Percentiles rank a stretch among this genome's conserved stretches.
phyloP scores from a whole-genome alignment of 2,797 vertebrate genomes.

The Pangasius macronema region DNA sequence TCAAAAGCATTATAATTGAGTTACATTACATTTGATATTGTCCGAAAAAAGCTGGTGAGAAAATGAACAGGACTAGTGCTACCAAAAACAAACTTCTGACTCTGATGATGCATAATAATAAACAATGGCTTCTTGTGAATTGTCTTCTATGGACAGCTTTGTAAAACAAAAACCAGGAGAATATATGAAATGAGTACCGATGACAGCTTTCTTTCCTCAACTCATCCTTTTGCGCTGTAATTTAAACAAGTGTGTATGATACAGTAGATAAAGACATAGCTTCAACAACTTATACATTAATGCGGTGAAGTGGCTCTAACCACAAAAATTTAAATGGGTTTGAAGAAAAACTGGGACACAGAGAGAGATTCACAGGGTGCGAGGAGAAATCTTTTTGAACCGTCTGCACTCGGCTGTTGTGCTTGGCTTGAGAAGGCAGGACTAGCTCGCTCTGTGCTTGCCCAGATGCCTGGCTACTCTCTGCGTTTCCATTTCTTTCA shows the following conservation, averaged over 20 bases:
- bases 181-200: constrained; percentile 17
- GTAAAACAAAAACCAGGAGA: constrained; percentile 12
- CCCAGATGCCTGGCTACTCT: constrained; percentile 42
- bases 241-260: constrained; percentile 35
- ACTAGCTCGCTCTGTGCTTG: constrained; percentile 25
- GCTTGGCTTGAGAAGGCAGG: constrained; percentile 50
- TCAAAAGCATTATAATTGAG: background rate
- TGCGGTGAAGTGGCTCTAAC: constrained; percentile 38
- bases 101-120: background rate
- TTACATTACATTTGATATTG: background rate
- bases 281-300: constrained; percentile 49
- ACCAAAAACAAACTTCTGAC: background rate
- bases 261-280: constrained; percentile 40
- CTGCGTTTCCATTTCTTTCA: constrained; percentile 52
- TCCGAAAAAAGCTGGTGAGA: background rate
- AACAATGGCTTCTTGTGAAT: background rate
- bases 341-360: constrained; percentile 32
- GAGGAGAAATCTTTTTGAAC: constrained; percentile 44
- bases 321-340: constrained; percentile 33
- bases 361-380: constrained; percentile 50
- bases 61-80: background rate
- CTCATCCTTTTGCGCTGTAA: constrained; percentile 11
- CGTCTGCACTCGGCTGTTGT: constrained; percentile 42
- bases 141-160: background rate
- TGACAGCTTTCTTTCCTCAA: constrained; percentile 44